Evolutionary conservation across 92 coral and sea anemone genomes (phyloP).

Genomic region (Plumapathes pennacea): DNA sequence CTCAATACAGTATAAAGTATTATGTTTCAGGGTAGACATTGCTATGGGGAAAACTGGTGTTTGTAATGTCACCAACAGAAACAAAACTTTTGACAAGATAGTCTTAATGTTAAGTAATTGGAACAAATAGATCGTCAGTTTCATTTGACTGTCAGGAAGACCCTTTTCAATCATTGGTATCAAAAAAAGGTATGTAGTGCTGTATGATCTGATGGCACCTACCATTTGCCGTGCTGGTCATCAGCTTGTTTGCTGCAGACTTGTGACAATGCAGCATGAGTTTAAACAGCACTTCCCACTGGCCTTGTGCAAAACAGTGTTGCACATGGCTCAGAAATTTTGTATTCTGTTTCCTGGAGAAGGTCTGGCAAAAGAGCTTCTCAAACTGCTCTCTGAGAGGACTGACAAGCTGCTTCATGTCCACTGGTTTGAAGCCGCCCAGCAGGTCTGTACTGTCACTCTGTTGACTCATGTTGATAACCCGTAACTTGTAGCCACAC

Average conservation of each 20-base stretch:
- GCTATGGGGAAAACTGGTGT: too few species aligned
- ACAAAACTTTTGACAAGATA: too few species aligned
- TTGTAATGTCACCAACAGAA: too few species aligned
- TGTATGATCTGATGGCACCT: too few species aligned
- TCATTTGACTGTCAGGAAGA: too few species aligned
- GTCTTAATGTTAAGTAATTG: too few species aligned
- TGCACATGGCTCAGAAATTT: slow-evolving; percentile 83
- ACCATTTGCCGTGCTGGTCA: too few species aligned
- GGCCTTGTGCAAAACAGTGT: slow-evolving; percentile 77
- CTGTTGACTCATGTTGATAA: slow-evolving; percentile 97
- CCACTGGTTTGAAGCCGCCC: slow-evolving; percentile 97
- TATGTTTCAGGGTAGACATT: too few species aligned
- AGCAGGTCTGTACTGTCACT: slow-evolving; percentile 95
- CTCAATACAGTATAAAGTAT: too few species aligned
- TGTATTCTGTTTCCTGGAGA: slow-evolving; percentile 92
- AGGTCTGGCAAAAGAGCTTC: slow-evolving; percentile 76
- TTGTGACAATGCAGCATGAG: slow-evolving; percentile 79
- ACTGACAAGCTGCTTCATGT: slow-evolving; percentile 91
- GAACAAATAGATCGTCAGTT: too few species aligned
- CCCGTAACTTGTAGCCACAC: slow-evolving; percentile 68
- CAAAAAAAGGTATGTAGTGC: too few species aligned
- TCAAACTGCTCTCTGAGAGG: slow-evolving; percentile 90
- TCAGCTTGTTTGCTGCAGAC: slow-evolving; percentile 71
- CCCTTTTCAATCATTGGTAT: too few species aligned
- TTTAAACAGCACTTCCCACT: slow-evolving; percentile 90